Evolutionary conservation across 53 echinoderm and acorn worm genomes (phyloP).

Genomic region (Luidia sarsii): DNA sequence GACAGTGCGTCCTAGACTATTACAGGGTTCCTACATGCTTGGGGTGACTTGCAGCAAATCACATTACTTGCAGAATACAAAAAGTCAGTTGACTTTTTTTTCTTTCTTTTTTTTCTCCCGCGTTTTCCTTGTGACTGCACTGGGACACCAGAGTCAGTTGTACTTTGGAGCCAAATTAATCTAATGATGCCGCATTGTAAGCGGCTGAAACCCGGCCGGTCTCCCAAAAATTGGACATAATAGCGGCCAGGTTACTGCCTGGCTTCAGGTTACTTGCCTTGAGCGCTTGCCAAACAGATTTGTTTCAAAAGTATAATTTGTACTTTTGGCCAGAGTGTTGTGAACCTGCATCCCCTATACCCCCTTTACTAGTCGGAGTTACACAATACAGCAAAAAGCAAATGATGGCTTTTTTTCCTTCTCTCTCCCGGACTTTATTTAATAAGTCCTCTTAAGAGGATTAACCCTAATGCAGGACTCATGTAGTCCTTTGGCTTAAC

Average conservation of each 20-base stretch:
- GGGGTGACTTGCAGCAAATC: too few species aligned
- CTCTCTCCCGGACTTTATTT: too few species aligned
- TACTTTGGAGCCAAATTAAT: slow-evolving; percentile 25
- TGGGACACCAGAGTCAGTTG: slow-evolving; percentile 15
- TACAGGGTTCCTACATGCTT: too few species aligned
- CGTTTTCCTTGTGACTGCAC: too few species aligned
- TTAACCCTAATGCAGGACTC: too few species aligned
- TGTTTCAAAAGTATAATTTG: slow-evolving; percentile 10
- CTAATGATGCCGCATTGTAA: not conserved
- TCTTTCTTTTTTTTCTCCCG: not conserved
- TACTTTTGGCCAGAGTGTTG: too few species aligned
- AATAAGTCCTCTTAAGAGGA: too few species aligned
- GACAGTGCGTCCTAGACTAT: too few species aligned
- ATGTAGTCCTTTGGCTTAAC: too few species aligned
- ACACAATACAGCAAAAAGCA: too few species aligned
- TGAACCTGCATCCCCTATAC: not conserved
- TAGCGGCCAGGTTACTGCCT: not conserved
- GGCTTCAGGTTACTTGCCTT: not conserved
- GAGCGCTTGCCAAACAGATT: slow-evolving; percentile 18
- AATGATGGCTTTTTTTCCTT: too few species aligned
- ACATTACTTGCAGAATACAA: not conserved
- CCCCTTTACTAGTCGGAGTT: too few species aligned
- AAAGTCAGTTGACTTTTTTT: not conserved
- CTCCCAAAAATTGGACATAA: not conserved
- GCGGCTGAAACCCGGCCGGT: not conserved